phyloP scores from a whole-genome alignment of 2,888 invertebrate species.

The Drosophila mimica region DNA sequence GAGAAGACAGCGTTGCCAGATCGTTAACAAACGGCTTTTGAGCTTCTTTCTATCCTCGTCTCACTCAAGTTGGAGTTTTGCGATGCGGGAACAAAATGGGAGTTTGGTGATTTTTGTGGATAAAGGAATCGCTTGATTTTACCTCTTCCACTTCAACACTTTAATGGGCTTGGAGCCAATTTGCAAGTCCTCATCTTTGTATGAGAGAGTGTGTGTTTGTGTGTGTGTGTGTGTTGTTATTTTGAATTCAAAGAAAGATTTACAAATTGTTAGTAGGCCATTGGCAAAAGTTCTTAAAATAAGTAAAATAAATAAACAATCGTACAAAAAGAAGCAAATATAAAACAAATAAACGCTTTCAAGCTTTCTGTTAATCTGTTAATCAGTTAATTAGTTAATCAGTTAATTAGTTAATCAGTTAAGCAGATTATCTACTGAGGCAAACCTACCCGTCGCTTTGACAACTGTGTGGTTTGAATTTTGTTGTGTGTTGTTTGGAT shows the following conservation, averaged over 20 bases:
- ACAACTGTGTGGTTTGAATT: constrained; percentile 29
- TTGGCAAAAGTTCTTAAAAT: constrained; percentile 33
- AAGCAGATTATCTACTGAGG: constrained; percentile 34
- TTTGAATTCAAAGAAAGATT: constrained; percentile 54
- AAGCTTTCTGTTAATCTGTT: constrained; percentile 11
- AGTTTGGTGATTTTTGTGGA: constrained; percentile 10
- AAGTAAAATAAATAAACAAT: constrained; percentile 3
- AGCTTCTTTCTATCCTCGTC: neutral
- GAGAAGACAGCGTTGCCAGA: neutral
- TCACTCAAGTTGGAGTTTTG: constrained; percentile 7
- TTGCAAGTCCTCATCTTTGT: constrained; percentile 81
- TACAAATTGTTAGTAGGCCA: constrained; percentile 67
- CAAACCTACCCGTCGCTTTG: constrained; percentile 63
- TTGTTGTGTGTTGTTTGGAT: constrained; percentile 32
- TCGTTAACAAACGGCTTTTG: neutral
- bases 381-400: constrained; percentile 22
- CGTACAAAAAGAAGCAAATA: constrained; percentile 11
- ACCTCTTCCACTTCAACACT: constrained; percentile 83
- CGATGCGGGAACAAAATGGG: constrained; percentile 22
- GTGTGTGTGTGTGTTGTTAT: constrained; percentile 23
- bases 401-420: constrained; percentile 21
- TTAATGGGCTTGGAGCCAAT: constrained; percentile 82
- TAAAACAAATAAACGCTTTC: constrained; percentile 16
- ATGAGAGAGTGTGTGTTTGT: constrained; percentile 26
- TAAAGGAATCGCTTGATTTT: constrained; percentile 44